Base-by-base conservation (phyloP, 2,888 invertebrate genomes). In the Eudasyphora cyanicolor region DNA sequence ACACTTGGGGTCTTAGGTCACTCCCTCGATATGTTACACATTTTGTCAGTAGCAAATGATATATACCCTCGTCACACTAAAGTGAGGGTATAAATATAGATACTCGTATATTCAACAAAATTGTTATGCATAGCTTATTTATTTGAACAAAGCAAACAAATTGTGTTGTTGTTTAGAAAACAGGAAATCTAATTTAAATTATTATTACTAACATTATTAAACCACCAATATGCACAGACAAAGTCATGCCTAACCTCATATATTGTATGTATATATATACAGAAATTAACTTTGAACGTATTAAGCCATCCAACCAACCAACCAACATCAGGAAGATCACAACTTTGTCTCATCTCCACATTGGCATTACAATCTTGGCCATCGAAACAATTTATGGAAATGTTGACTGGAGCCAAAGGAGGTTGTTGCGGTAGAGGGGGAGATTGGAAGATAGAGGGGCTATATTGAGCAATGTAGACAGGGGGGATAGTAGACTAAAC, bases 181-280 rank as follows among this genome's bases (percentile, higher is more conserved):
- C 82, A 71, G 82, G 78, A 78, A 82, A 64, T 71, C 57, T 45
- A 71, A 71, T 70, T 82, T 82, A 76, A 71, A 79, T 82, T 82
- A 76, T n/a, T n/a, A 71, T 57, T 57, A 76, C 74, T 71, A 54
- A 54, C 21, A 71, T 73, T 67, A 81, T 73, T 67, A n/a, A 54
- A 14, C 45, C 57, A 60, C 7, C 29, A 60, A 29, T 32, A 32
- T 6, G n/a, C 45, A 45, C 45, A n/a, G 2, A 45, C 45, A 45
- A 45, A 12, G 2, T 45, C 45, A n/a, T 1, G n/a, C 45, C 45
- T 8, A 32, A 32, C 8, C 5, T 8, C 8, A 32, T 4, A 8
- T 32, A 8, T 6, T 32, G 32, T 32, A 8, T 38, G 38, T 3
- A 49, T 17, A 17, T 29, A 60, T n/a, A 17, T 17, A 17, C 24